Percentiles rank a stretch among this genome's conserved stretches.
These are phyloP conservation scores for Hystrix cristata DNA, from an alignment of 2,113 vertebrate genomes.

Conservation along the genomic window DNA sequence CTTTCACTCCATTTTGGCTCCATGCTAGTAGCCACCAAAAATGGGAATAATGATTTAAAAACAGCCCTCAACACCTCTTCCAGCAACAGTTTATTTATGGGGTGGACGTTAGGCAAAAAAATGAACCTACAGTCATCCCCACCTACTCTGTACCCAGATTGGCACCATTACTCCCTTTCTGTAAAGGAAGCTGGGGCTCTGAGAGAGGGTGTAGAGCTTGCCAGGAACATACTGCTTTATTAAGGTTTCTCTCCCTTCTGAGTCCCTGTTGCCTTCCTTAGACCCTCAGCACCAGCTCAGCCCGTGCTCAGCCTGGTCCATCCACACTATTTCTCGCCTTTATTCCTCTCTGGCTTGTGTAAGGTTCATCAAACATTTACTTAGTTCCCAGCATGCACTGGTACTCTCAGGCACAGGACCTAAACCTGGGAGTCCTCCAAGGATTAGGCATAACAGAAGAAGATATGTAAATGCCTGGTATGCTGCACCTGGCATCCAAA, in stretches of 20 bases:
- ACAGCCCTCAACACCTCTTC: neutral
- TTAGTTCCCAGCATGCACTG: neutral
- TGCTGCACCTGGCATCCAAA: neutral
- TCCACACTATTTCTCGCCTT: neutral
- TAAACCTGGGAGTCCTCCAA: no score
- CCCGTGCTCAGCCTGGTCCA: neutral
- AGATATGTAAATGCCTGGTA: neutral
- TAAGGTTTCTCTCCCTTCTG: neutral
- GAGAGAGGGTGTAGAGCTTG: neutral
- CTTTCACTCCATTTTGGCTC: neutral
- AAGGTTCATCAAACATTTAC: neutral
- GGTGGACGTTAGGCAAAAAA: neutral
- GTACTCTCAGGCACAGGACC: neutral
- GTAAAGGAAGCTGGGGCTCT: neutral
- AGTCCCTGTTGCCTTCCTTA: neutral
- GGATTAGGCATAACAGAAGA: neutral
- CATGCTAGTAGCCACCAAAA: neutral
- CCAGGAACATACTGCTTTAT: neutral
- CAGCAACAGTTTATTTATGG: neutral
- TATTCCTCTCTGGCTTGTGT: neutral
- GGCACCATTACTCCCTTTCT: neutral
- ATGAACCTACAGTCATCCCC: neutral
- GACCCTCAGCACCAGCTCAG: neutral
- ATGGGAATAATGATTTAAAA: constrained; percentile 20
- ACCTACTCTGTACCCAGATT: neutral